A percentile compares a stretch with the other conserved stretches of the same genome.
Evolutionary conservation across 2,888 invertebrate genomes (phyloP).

Genomic region (Euclidia mi): DNA sequence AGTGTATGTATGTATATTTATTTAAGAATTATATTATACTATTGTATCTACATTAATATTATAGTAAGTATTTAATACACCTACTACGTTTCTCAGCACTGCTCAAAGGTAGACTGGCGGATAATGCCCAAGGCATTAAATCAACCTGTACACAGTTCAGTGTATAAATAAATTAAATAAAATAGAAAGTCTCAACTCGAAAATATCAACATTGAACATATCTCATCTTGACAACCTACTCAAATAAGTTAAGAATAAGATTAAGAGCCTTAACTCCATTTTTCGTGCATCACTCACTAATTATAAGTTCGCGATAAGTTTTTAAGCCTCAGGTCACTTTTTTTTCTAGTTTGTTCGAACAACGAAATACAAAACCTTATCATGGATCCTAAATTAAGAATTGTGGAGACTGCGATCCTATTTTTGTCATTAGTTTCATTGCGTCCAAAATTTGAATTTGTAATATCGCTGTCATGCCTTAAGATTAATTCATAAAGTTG

Average conservation of each 20-base stretch:
- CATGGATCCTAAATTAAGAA: slow-evolving; percentile 44
- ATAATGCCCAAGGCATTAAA: too few relatives aligned
- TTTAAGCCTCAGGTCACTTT: slow-evolving; percentile 21
- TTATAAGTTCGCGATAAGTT: slow-evolving; percentile 28
- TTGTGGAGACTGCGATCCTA: slow-evolving; percentile 40
- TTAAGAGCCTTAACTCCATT: slow-evolving; percentile 15
- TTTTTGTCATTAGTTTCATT: slow-evolving; percentile 70
- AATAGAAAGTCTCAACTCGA: too few relatives aligned
- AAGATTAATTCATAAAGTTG: slow-evolving; percentile 76
- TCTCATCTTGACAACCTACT: neutral
- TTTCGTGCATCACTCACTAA: slow-evolving; percentile 16
- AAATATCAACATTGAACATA: neutral
- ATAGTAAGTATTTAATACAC: too few relatives aligned
- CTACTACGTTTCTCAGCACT: too few relatives aligned
- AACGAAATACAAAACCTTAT: slow-evolving; percentile 41
- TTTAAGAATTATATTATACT: too few relatives aligned
- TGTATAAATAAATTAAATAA: too few relatives aligned
- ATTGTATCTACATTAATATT: too few relatives aligned
- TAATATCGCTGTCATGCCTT: slow-evolving; percentile 65
- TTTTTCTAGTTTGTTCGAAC: slow-evolving; percentile 43
- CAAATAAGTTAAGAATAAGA: slow-evolving; percentile 3
- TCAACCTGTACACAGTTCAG: too few relatives aligned
- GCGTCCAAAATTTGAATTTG: slow-evolving; percentile 70
- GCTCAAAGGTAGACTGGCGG: too few relatives aligned
- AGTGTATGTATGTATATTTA: too few relatives aligned